Evolutionary conservation across 1,140 invertebrate species (phyloP), one percentile per base, ranked within the genome.

Genomic region (Pomacea maculata): DNA sequence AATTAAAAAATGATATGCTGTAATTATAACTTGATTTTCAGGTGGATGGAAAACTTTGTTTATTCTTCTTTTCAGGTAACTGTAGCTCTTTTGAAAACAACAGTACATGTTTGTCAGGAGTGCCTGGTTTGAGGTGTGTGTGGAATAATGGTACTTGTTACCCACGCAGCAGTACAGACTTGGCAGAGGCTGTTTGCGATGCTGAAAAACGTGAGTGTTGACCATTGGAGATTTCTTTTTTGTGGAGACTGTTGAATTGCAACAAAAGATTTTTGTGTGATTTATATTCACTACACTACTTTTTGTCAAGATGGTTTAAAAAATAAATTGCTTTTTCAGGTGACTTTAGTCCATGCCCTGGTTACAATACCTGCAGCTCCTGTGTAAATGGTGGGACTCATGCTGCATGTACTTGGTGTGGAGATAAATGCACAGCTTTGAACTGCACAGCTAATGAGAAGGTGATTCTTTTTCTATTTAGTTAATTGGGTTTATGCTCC

Each of bases 331-430:
- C 34, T 67, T 70, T 75, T 84, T 8, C 82, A 86, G 86, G 80
- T 82, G 80, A 78, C 10, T 73, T 80, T 34, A 78, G 77, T 64
- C 29, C 57, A 45, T 96, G 95, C 90, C 92, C 93, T 76, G 92
- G 93, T 34, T 91, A 95, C 55, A 93, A 91, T 29, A 94, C 95
- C 80, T 97, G 96, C 89, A 90, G 93, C 1, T 94, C 95, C 7
- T 97, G 96, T 86, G 93, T 96, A 3, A 94, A 95, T 78, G 96
- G 94, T 5, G 21, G 15, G 11, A 14, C 1, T 14, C 19, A 21
- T 4, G 19, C 11, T 54, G 54, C 9, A 29, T 97, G 96, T 91
- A 94, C 95, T 1, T 97, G 96, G 95, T 97, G 96, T 88, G 90
- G 91, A 52, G 88, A 88, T 72, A 85, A 85, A n/a, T 93, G 93